Evolutionary conservation across 2,888 invertebrate species (phyloP), one percentile per base, ranked within the genome.

Genomic region (Ashinkailepas kermadecensis): DNA sequence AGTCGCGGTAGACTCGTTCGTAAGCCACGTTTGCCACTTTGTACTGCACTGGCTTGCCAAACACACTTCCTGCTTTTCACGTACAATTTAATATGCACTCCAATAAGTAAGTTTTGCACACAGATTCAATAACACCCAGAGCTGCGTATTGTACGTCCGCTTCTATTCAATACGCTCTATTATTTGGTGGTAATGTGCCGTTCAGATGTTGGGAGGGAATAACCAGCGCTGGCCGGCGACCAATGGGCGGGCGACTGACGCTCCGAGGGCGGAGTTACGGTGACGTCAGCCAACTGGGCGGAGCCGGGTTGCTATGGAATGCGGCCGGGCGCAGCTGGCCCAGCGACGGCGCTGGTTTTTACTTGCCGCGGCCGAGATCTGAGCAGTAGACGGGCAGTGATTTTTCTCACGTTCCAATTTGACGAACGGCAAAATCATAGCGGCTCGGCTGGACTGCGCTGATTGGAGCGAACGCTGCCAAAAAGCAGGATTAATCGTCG

Each of bases 161-260:
- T 23, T 57, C 79, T 79, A 79, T 79, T 79, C 79, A 79, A 79
- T 79, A 79, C 79, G 59, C 79, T 79, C 79, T 59, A 79, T 79
- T 79, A 79, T 79, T 79, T 79, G 79, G 79, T 59, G 79, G 79
- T 79, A 79, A 79, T 79, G 79, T 79, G 79, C 79, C 79, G 79
- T 79, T 79, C 58, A 79, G 79, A 79, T 59, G 79, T 74, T 74
- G 74, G 56, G 74, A 74, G 79, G 79, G 79, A 79, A 79, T 79
- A 79, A 79, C 58, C 79, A 23, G 59, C 58, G 57, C 79, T 12
- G 57, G 25, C 57, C 58, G 59, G 15, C 79, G 59, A 25, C 79
- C 79, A 79, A 79, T 79, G 74, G 56, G 10, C 56, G n/a, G 18
- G 54, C 74, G 9, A 9, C 74, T 56, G 74, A 21, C 54, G 74